Conservation (phyloP, 2,888 invertebrate genomes). For the Chaetogeoica ovagalla region DNA sequence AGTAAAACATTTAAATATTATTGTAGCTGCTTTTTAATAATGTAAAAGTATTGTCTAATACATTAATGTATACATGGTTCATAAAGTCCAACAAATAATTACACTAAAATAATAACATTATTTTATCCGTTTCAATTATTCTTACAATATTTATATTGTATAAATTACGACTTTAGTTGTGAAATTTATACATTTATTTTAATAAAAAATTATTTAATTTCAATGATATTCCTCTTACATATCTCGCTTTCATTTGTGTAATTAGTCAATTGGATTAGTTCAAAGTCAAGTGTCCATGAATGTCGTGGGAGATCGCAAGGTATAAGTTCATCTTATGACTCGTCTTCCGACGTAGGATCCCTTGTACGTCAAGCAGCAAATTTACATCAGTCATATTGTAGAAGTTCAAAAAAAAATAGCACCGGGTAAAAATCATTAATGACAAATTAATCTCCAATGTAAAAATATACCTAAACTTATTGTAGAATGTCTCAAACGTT, state of each 20-base stretch:
- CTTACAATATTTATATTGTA: too few species aligned
- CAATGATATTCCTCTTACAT: too few species aligned
- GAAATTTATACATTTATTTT: too few species aligned
- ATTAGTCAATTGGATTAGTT: conserved; percentile 49
- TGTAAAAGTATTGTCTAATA: too few species aligned
- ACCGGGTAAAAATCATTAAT: conserved; percentile 56
- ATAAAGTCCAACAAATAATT: too few species aligned
- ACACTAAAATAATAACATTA: too few species aligned
- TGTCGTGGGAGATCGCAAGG: conserved; percentile 43
- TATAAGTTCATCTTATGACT: conserved; percentile 42
- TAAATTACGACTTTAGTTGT: too few species aligned
- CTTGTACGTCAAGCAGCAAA: conserved; percentile 60
- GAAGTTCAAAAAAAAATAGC: conserved; percentile 57
- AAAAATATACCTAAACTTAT: conserved; percentile 20
- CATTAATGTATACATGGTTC: too few species aligned
- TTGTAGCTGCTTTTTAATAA: neutral
- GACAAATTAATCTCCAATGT: neutral
- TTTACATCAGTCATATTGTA: conserved; percentile 61
- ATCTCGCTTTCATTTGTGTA: neutral
- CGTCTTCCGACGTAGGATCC: conserved; percentile 42
- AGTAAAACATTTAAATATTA: neutral
- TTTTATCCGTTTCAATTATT: too few species aligned
- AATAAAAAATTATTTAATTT: too few species aligned
- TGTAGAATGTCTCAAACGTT: conserved; percentile 67
- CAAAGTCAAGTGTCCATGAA: conserved; percentile 37